Base-by-base conservation (phyloP, 2,113 vertebrate species). In the Dascyllus trimaculatus region DNA sequence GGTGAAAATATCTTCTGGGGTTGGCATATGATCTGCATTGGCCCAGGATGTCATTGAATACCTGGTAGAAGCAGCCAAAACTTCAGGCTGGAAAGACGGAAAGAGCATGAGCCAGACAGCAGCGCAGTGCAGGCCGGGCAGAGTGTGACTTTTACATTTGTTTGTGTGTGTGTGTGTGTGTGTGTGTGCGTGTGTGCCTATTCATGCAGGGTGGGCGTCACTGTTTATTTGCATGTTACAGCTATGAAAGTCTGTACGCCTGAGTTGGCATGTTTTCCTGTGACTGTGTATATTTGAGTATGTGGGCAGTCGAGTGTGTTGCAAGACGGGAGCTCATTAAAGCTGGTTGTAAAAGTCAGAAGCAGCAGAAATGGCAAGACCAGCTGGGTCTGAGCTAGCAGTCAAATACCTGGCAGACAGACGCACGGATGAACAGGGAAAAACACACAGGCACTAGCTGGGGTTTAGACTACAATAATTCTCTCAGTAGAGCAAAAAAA, bases 271-370 rank as follows among this genome's bases (percentile, higher is more conserved):
- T 78, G 81, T 82, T 89, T 85, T 84, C 75, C 32, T 85, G 74
- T 80, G 84, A 75, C 79, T 60, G 64, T 85, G 82, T 88, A 73
- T 88, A 87, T 89, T 84, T 87, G 76, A 85, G 85, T 68, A 63
- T 40, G 78, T 38, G 78, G 58, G 80, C 71, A 72, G 62, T 29
- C 25, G 61, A 84, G 82, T 63, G 74, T 72, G 85, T 88, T 75
- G 61, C 83, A 74, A 75, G 86, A 81, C 80, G 48, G 85, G 65
- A 89, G 87, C 91, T 90, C 80, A 80, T 92, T 90, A 93, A 91
- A 92, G 53, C 53, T 4, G 62, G 25, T 40, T 51, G 85, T 91
- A 87, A 93, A 90, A 78, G 66, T 83, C 60, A 56, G 76, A 56
- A 51, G 81, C 22, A 48, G 84, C 75, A 67, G 70, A 58, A 69